Evolutionary conservation across 2,113 vertebrate genomes (phyloP).

Genomic region (Chiloscyllium plagiosum): DNA sequence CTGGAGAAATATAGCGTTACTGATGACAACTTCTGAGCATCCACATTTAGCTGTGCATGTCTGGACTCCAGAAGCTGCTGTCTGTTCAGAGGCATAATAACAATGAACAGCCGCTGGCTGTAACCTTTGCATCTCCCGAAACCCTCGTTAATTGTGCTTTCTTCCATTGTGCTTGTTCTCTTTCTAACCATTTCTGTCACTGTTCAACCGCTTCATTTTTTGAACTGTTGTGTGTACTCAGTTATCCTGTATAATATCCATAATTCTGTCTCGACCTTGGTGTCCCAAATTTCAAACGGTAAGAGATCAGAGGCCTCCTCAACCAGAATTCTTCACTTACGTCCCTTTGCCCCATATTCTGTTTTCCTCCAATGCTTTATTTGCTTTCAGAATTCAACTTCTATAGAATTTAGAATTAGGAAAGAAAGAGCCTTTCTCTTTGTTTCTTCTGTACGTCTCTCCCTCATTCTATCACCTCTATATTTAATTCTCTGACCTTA

Average conservation of each 20-base stretch:
- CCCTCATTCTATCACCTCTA: neutral
- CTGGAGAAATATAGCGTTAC: too few species aligned
- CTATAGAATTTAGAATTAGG: neutral
- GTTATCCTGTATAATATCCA: neutral
- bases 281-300: neutral
- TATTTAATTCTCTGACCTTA: neutral
- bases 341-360: neutral
- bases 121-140: neutral
- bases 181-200: neutral
- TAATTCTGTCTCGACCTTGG: neutral
- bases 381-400: slow-evolving; percentile 6
- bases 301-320: neutral
- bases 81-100: too few species aligned
- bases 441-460: neutral
- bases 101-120: too few species aligned
- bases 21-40: too few species aligned
- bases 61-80: too few species aligned
- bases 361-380: neutral
- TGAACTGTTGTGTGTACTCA: neutral
- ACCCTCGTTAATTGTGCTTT: neutral
- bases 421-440: neutral
- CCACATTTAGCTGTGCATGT: too few species aligned
- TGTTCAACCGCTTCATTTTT: neutral
- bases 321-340: neutral
- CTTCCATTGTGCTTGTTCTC: neutral